Base-by-base conservation (phyloP, 2,888 invertebrate species). In the Carcina quercana region DNA sequence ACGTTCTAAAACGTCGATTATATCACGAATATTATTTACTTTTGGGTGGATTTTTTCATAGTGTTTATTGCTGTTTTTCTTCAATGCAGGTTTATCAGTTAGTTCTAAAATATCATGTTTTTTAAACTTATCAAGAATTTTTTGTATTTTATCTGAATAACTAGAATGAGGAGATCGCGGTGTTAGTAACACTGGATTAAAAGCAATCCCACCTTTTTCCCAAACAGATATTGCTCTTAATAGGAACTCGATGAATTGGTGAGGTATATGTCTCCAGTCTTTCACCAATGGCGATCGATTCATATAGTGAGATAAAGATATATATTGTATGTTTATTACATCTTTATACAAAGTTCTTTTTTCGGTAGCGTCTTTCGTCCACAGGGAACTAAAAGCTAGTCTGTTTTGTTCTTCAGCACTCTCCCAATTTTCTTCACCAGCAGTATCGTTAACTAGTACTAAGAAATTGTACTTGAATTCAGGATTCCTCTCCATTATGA, bases 201-300 rank as follows among this genome's bases (percentile, higher is more conserved):
- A 60, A 21, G 71, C 66, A 31, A 83, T 61, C 2, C 83, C 83
- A 22, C 80, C 80, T 44, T 67, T 73, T 26, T 83, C 66, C 83
- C 82, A 83, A 45, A 83, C 55, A 6, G 78, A 62, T 35, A 75
- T 38, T 33, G 72, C 62, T 37, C 75, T 59, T 5, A 64, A 50
- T 30, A 82, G 47, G 48, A 82, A 79, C 22, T 61, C 60, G 31
- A 72, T 48, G 5, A 72, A 60, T 26, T 72, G 50, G 15, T 48
- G 26, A 2, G 79, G 68, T 11, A 82, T 38, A 19, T 47, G 42
- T 32, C 50, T 60, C 75, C 78, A 80, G 45, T 58, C 35, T 29
- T 68, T 66, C 35, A 44, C 56, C 17, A 82, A 29, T 2, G 79
- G 76, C 5, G 82, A 78, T 30, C 56, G 49, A 40, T 73, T 54